Evolutionary conservation across 2,113 vertebrate species (phyloP), one percentile per base, ranked within the genome.

Genomic region (Oncorhynchus masou): DNA sequence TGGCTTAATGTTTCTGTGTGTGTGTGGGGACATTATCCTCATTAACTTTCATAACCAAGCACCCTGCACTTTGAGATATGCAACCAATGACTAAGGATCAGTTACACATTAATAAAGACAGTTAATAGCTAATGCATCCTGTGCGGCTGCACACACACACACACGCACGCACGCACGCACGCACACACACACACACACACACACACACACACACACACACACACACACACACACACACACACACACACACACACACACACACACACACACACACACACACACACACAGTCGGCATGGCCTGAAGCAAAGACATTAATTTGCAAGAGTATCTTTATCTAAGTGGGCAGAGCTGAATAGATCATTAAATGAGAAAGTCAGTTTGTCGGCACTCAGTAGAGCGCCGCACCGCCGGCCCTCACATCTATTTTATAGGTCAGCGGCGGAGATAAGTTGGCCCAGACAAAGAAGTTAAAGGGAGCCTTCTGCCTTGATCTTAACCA

Each of bases 51-150:
- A 70, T 22, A 48, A 24, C 60, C n/a, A 64, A 64, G n/a, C n/a
- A 22, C 59, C 25, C 19, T 39, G n/a, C 5, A 15, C 4, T 64
- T 45, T n/a, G 3, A 70, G 45, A 70, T 70, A 49, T 25, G n/a
- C 39, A 48, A 70, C 68, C 22, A 29, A 49, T 70, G 39, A 70
- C 68, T 49, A 7, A 24, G 45, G 45, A 70, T 5, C 45, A 45
- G 34, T 45, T 64, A 74, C 34, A 74, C 19, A 74, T 65, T 48
- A 16, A 73, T 62, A 39, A 73, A 73, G 51, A 29, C 24, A 72
- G 27, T 39, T 64, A 73, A 64, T 69, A 45, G 31, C 68, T 24
- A 25, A 70, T 70, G 68, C 12, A 49, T 70, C 68, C 3, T 27
- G 68, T 34, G 20, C 39, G 9, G 39, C 19, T 19, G n/a, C 67